Percentiles rank a stretch among this genome's conserved stretches.
Evolutionary conservation across 2,888 invertebrate species (phyloP).

Genomic region (Hydriomena furcata): DNA sequence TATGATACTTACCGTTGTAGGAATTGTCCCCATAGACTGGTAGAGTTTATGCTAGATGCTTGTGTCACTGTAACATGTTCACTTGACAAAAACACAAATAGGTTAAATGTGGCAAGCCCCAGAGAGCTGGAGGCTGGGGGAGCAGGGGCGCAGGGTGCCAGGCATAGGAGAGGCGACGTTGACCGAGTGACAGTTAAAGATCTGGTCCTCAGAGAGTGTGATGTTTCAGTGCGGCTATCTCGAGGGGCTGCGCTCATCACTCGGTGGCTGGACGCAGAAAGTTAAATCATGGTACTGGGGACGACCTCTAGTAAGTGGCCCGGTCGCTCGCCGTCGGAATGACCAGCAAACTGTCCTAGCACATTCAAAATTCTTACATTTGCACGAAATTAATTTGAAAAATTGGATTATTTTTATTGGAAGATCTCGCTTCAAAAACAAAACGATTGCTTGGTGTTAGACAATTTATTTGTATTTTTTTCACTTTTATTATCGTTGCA

Average conservation of each 20-base stretch:
- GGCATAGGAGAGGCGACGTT: conserved; percentile 36
- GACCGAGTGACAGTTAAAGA: conserved; percentile 49
- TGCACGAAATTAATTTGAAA: conserved; percentile 71
- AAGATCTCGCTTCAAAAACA: conserved; percentile 74
- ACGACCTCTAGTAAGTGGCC: conserved; percentile 96
- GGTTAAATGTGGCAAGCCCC: conserved; percentile 37
- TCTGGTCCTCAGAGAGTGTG: conserved; percentile 80
- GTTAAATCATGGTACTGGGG: conserved; percentile 99
- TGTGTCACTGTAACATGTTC: conserved; percentile 57
- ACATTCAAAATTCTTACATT: conserved; percentile 77
- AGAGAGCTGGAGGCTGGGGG: neutral
- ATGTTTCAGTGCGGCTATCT: conserved; percentile 94
- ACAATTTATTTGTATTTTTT: conserved; percentile 57
- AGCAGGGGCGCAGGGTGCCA: conserved; percentile 18
- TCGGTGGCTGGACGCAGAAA: conserved; percentile 98
- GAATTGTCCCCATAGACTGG: conserved; percentile 49
- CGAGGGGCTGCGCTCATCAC: conserved; percentile 96
- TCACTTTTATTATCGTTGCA: conserved; percentile 76
- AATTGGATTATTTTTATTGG: conserved; percentile 56
- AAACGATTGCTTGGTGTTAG: conserved; percentile 78
- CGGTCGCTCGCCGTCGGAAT: conserved; percentile 71
- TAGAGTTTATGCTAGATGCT: conserved; percentile 60
- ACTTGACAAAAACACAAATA: conserved; percentile 55
- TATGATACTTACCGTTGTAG: conserved; percentile 28
- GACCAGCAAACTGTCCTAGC: conserved; percentile 77